Base-by-base conservation (phyloP, 2,113 vertebrate species). In the Agapornis roseicollis region DNA sequence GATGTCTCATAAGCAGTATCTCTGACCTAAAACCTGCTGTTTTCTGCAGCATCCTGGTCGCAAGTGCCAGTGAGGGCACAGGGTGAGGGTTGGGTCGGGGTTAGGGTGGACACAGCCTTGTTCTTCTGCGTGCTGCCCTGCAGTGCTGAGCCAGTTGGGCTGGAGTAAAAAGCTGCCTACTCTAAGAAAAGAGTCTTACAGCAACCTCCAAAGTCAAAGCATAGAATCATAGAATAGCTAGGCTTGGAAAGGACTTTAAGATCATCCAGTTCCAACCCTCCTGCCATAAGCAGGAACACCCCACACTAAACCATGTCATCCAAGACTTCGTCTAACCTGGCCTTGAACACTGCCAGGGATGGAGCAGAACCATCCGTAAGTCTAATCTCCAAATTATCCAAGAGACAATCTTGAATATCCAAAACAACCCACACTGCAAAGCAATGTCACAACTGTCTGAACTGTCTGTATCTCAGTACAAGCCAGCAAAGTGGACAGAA, bases 391-490 rank as follows among this genome's bases (percentile, higher is more conserved):
- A 39, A 50, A 69, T 58, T 13, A 58, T 6, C 11, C 10, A 10
- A 63, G 53, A 29, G 53, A 29, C 0, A 20, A 25, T 27, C 39
- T 70, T 33, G 39, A 70, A 49, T 64, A 58, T 27, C 27, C 18
- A 27, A 63, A 82, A 10, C 10, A 56, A 11, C 8, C 27, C 37
- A 61, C 35, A 6, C 15, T 35, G 31, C 42, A 76, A 41, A 73
- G 17, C 25, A 50, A 44, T n/a, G 25, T 53, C 46, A 19, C 31
- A 52, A 24, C 39, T 25, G 6, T 18, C 55, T 53, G 55, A 31
- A 1, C 1, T 31, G 5, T 47, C 46, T 47, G 46, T 3, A 5
- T 6, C 9, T 13, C 1, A 1, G 7, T 37, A 19, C 50, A 68
- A 52, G n/a, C 7, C 8, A 56, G 22, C 31, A 66, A 61, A 80